Evolutionary conservation across 2,113 vertebrate species (phyloP), one percentile per base, ranked within the genome.

Genomic region (Laterallus jamaicensis): DNA sequence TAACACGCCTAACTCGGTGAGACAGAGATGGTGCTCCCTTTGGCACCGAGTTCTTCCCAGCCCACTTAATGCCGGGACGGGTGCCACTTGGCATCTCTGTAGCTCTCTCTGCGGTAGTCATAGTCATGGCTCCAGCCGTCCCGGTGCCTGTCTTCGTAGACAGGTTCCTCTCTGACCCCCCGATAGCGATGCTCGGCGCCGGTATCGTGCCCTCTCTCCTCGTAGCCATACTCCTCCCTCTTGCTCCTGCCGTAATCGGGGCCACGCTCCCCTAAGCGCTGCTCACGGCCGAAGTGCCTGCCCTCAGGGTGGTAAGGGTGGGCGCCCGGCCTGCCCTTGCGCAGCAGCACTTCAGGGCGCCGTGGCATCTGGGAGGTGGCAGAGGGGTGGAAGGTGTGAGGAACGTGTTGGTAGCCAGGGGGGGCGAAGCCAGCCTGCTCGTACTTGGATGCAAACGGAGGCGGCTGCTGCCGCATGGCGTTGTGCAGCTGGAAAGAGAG

Each of bases 31-130:
- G 12, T 11, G 8, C 79, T 70, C 58, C 59, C 63, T 88, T 77
- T 29, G 68, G 86, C 42, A 22, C 13, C 24, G 2, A 85, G 64
- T 90, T 81, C 93, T 11, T 73, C 22, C 44, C 13, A 74, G 52
- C 49, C 55, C 17, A 13, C 20, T 71, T 71, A 98, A 40, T 98
- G 97, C 49, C 96, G 94, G 0, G 97, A 52, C 4, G 90, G 97
- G 59, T 97, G 98, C 98, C 99, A 98, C 60, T 96, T 98, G 54
- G 96, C 94, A 37, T 98, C 98, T 44, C 98, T 93, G 96, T 97
- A 93, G 47, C 71, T 80, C 49, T 98, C 98, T 39, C 98, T 88
- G 42, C 97, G 96, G 75, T 91, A 93, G 10, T 98, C 97, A 6
- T 98, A 96, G 60, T 98, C 98, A 14, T 98, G 96, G 96, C 97